Base-by-base conservation (phyloP, 2,113 vertebrate species). In the Notechis scutatus region DNA sequence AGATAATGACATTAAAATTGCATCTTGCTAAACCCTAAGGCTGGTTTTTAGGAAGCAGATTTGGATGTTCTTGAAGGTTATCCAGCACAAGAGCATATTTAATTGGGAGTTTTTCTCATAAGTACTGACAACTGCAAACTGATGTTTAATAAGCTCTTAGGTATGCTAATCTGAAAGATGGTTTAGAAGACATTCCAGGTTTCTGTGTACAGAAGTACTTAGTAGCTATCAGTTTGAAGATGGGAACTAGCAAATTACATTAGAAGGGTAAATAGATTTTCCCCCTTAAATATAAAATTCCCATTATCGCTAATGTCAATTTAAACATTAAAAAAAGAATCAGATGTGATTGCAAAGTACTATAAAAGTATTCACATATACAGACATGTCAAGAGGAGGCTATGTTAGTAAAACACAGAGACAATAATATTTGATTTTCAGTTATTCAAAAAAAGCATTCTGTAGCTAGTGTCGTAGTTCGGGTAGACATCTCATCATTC, bases 181-280 rank as follows among this genome's bases (percentile, higher is more conserved):
- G 85, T 34, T 93, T 85, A 52, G 93, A 89, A 90, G 90, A 94
- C 18, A 89, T 85, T 74, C 59, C 85, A 56, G n/a, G 74, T 61
- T 85, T 92, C 59, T 56, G 0, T 93, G n/a, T 95, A 94, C 90
- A 26, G 29, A 89, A 74, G 11, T 93, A 92, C 74, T 50, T 96
- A 92, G 92, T 95, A 94, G 55, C 85, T 96, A 1, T 94, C 87
- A 90, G 14, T 95, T 96, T 87, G n/a, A 96, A 89, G 92, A 92
- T 4, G 93, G 88, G 69, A 93, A 92, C 85, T 85, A 91, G 69
- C 39, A 96, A 89, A 39, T 95, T 94, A 52, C 86, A 88, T 93
- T 74, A 91, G 74, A 95, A 93, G 20, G 34, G 50, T 92, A 97
- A 95, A 95, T 92, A 5, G n/a, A 88, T 95, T 95, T 96, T 87